Base-by-base conservation (phyloP, 2,888 invertebrate genomes). In the Epinotia nisella region DNA sequence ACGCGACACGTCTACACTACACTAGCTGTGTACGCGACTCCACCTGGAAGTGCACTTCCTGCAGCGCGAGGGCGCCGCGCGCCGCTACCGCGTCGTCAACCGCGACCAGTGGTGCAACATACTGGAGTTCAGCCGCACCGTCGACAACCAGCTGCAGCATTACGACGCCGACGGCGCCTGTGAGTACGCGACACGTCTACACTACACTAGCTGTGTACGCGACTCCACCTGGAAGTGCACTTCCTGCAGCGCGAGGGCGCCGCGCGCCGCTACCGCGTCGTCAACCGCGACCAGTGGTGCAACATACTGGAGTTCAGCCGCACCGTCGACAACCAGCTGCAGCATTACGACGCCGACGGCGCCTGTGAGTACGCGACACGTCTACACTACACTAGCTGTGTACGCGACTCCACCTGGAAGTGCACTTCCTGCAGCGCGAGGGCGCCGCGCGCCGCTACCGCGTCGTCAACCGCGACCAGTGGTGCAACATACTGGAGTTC, bases 81-180 rank as follows among this genome's bases (percentile, higher is more conserved):
- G 86, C 91, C 97, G 97, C 94, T 98, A 98, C 95, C 97, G 97
- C 94, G 98, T 98, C 86, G 90, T 92, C 75, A 92, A 92, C 87
- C 85, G 91, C 80, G 93, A 93, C 90, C 93, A 98, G 94, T 98
- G 98, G 98, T 98, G 97, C 94, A 98, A 98, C 95, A 97, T 98
- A 85, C 95, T 98, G 79, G 98, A 98, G 94, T 98, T 98, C 94
- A 98, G 98, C 83, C 96, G 98, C 87, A 96, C 97, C 80, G 98
- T 98, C 79, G 95, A 95, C 90, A 94, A 95, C 82, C 97, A 98
- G 90, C 95, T 98, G 83, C 94, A 96, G 77, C 97, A 98, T 89
- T 98, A 98, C 89, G 98, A 98, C 93, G 97, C 98, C 76, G 98
- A 98, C 90, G 98, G 98, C 80, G 98, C 98, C 78, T 98, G 98